Conservation (phyloP, 64 coral and sea anemone genomes). For the Pocillopora verrucosa region DNA sequence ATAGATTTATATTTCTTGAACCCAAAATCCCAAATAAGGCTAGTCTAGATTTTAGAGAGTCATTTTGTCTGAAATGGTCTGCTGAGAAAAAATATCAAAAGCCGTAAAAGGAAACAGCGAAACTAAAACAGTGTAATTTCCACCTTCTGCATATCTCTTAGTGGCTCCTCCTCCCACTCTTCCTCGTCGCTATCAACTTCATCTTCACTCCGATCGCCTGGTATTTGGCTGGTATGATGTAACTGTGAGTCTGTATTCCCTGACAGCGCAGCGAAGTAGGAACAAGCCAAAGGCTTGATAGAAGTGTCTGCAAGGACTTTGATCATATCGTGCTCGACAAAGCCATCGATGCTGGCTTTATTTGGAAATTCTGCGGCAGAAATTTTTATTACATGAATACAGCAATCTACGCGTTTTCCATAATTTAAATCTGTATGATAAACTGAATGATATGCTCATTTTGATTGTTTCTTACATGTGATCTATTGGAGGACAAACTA, state of each 20-base stretch:
- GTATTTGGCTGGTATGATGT: not conserved
- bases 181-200: not conserved
- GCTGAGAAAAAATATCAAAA: too few relatives aligned
- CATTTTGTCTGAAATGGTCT: too few relatives aligned
- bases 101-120: not conserved
- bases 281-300: constrained; percentile 63
- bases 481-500: too few relatives aligned
- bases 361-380: constrained; percentile 47
- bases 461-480: too few relatives aligned
- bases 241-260: constrained; percentile 56
- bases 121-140: not conserved
- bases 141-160: constrained; percentile 8
- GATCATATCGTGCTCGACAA: not conserved
- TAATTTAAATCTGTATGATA: too few relatives aligned
- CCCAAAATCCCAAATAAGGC: too few relatives aligned
- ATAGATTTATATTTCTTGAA: too few relatives aligned
- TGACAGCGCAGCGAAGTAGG: constrained; percentile 72
- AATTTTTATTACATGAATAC: not conserved
- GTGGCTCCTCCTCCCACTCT: not conserved
- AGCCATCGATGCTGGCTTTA: not conserved
- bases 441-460: too few relatives aligned
- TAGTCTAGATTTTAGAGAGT: too few relatives aligned
- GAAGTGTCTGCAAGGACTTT: constrained; percentile 1
- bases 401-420: too few relatives aligned
- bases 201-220: not conserved